A percentile compares a stretch with the other conserved stretches of the same genome.
phyloP scores from a whole-genome alignment of 2,797 vertebrate species.

The Anabacerthia variegaticeps region DNA sequence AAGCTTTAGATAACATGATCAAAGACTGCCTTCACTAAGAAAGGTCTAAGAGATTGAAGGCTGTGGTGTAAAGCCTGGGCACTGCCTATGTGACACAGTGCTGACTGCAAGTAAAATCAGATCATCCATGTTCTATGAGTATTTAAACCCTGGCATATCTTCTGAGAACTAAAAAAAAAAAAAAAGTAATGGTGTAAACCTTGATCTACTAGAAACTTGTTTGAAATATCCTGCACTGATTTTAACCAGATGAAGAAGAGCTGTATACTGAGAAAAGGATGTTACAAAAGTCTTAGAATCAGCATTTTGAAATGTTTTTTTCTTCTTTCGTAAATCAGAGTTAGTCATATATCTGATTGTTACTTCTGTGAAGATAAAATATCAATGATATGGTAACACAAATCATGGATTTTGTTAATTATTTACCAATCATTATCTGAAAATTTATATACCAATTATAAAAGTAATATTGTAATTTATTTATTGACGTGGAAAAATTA shows the following conservation, averaged over 20 bases:
- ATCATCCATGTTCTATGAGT: accelerated
- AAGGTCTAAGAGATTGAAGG: neutral
- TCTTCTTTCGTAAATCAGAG: neutral
- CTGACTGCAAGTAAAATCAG: neutral
- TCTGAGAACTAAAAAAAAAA: neutral
- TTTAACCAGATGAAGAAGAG: neutral
- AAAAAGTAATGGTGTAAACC: neutral
- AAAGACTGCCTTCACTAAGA: neutral
- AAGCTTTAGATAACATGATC: neutral
- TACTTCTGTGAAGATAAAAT: neutral
- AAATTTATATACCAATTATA: neutral
- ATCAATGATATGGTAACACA: neutral
- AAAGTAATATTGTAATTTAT: neutral
- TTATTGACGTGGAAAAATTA: neutral
- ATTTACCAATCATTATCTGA: neutral
- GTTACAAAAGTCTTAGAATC: neutral
- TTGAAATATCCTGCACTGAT: neutral
- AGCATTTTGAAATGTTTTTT: neutral
- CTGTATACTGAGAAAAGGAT: neutral
- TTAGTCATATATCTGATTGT: neutral
- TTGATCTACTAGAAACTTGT: neutral
- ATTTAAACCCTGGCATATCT: neutral
- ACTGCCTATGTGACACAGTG: neutral
- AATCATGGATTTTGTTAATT: neutral
- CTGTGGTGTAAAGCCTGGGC: neutral